phyloP scores from a whole-genome alignment of 35 echinoderm and acorn worm genomes.

The Ophiothrix spiculata region DNA sequence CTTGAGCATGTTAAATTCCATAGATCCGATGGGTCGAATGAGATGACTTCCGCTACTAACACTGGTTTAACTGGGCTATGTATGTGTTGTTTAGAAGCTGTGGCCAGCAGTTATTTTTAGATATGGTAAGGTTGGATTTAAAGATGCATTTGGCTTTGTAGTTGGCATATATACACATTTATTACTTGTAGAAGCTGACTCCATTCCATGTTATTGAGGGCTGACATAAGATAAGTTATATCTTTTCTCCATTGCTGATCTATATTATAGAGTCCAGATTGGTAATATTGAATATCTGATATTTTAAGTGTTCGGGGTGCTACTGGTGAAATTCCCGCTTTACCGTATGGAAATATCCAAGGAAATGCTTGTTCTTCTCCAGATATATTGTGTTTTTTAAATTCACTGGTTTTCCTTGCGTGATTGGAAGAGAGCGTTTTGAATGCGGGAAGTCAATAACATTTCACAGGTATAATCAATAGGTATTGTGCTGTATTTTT shows the following conservation, averaged over 20 bases:
- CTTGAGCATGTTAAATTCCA: too few relatives aligned
- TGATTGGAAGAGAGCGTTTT: not conserved
- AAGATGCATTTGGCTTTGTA: too few relatives aligned
- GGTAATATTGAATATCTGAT: not conserved
- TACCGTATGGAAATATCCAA: not conserved
- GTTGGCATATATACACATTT: not conserved
- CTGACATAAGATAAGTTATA: not conserved
- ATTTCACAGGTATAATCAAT: too few relatives aligned
- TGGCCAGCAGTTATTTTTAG: too few relatives aligned
- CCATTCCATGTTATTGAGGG: not conserved
- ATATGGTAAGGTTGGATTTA: too few relatives aligned
- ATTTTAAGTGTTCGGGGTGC: not conserved
- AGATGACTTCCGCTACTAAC: too few relatives aligned
- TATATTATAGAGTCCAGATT: not conserved
- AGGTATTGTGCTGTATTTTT: too few relatives aligned
- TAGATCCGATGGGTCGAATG: too few relatives aligned
- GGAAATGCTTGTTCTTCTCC: not conserved
- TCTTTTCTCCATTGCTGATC: not conserved
- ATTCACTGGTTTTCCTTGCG: not conserved
- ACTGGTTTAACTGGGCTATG: too few relatives aligned
- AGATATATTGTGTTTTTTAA: not conserved
- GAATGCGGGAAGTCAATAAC: too few relatives aligned
- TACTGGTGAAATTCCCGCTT: not conserved
- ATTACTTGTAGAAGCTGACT: not conserved
- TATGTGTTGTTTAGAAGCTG: too few relatives aligned